Evolutionary conservation across 2,797 vertebrate genomes (phyloP), one percentile per base, ranked within the genome.

Genomic region (Syngnathus rostellatus): DNA sequence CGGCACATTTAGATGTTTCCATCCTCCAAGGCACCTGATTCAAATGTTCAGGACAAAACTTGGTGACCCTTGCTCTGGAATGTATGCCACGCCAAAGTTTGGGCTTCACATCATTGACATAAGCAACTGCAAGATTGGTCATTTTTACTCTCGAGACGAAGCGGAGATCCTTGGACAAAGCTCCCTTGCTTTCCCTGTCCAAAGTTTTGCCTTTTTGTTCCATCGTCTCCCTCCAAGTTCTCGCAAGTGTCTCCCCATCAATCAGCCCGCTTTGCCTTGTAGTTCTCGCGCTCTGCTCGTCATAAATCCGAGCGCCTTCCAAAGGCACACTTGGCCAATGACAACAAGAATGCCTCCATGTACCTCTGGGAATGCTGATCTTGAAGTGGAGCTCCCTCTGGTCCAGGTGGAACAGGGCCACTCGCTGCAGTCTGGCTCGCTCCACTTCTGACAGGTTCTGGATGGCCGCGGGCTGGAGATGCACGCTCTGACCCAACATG

Each of bases 381-480:
- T 89, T 87, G 37, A 89, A 85, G 50, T 90, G 68, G 2, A 92
- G 85, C 68, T 92, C 89, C 54, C 81, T 81, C 75, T 91, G 85
- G 67, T 89, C 92, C 72, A 95, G 88, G 70, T 88, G 89, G 82
- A 85, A 92, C 80, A 94, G 85, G 0, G 93, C 90, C 1, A 95
- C 90, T 65, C 95, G 93, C 77, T 93, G 94, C 59, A 98, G 85
- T 6, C 92, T 80, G 72, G 91, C 93, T 51, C 96, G 86, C 78
- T 98, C 95, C 89, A 98, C 83, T 89, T 98, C 95, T 0, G 94
- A 98, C 54, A 98, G 91, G 72, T 86, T 94, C 83, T 97, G 94
- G 77, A 98, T 92, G 38, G 91, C 83, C 76, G 92, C 84, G 0
- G 93, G 87, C 85, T 92, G 92, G 73, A 93, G 83, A 69, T 72